These are phyloP conservation scores for Nipponia nippon DNA, from an alignment of 2,113 vertebrate species.

Conservation along the genomic window DNA sequence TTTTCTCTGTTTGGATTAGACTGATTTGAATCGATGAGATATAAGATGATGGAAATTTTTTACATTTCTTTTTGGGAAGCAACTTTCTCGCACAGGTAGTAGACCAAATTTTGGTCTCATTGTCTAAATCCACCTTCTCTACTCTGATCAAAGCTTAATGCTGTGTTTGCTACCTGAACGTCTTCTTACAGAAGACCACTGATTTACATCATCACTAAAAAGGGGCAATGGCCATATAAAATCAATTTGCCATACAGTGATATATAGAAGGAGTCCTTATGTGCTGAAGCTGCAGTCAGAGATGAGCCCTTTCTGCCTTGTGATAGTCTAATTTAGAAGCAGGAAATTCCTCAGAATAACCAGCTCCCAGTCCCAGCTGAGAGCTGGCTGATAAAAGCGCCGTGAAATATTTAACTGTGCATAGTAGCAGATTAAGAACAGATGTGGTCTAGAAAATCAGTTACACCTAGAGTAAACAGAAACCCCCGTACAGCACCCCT, in stretches of 20 bases:
- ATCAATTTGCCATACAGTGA: not conserved
- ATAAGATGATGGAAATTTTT: not conserved
- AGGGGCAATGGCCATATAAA: not conserved
- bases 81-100: not conserved
- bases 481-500: not conserved
- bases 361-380: constrained; percentile 7
- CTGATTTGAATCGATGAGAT: not conserved
- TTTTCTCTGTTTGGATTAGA: not conserved
- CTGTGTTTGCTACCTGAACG: not conserved
- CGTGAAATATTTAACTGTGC: constrained; percentile 22
- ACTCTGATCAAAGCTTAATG: not conserved
- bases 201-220: not conserved
- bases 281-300: not conserved
- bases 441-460: constrained; percentile 30
- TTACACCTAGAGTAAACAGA: not conserved
- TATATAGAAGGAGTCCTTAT: not conserved
- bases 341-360: constrained; percentile 57
- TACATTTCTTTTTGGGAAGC: not conserved
- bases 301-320: not conserved
- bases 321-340: constrained; percentile 27
- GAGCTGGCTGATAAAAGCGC: constrained; percentile 35
- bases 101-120: not conserved
- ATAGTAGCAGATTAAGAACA: constrained; percentile 44
- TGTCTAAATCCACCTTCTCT: not conserved
- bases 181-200: not conserved